Percentiles rank a stretch among this genome's conserved stretches.
These are phyloP conservation scores for Osmoderma eremita DNA, from an alignment of 2,888 invertebrate species.

Conservation along the genomic window DNA sequence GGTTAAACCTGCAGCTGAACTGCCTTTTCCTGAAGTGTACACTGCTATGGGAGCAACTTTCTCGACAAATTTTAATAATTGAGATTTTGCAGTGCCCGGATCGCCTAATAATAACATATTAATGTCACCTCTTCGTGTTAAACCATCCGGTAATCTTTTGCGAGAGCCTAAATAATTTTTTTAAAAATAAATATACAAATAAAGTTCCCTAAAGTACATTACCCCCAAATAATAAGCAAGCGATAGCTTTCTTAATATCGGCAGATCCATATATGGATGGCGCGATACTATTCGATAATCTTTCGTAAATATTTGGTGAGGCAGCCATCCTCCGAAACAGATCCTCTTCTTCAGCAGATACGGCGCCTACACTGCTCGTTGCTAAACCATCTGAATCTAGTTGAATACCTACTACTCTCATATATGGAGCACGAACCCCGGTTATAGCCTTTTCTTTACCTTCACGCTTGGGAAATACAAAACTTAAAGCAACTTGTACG, in stretches of 20 bases:
- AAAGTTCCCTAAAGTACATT: constrained; percentile 9
- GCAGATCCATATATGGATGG: constrained; percentile 95
- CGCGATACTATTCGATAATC: constrained; percentile 89
- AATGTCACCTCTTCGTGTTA: constrained; percentile 95
- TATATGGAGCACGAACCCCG: constrained; percentile 93
- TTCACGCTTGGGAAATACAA: constrained; percentile 66
- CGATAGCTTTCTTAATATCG: constrained; percentile 97
- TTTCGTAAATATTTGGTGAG: constrained; percentile 87
- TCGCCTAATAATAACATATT: constrained; percentile 95
- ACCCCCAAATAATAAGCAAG: constrained; percentile 94
- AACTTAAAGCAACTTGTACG: not conserved
- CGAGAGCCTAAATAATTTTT: constrained; percentile 69
- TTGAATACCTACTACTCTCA: constrained; percentile 92
- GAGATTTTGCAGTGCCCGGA: constrained; percentile 99
- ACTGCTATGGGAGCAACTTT: constrained; percentile 93
- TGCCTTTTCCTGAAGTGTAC: constrained; percentile 99
- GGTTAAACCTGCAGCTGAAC: constrained; percentile 98
- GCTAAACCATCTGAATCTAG: constrained; percentile 85
- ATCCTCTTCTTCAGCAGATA: constrained; percentile 80
- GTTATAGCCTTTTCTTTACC: constrained; percentile 82
- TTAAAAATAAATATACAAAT: not conserved
- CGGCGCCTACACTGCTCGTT: constrained; percentile 67
- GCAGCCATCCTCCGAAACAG: constrained; percentile 85
- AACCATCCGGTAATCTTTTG: constrained; percentile 92
- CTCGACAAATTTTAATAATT: constrained; percentile 96